phyloP scores from a whole-genome alignment of 2,797 vertebrate genomes.

The Enteromius trimaculatus region DNA sequence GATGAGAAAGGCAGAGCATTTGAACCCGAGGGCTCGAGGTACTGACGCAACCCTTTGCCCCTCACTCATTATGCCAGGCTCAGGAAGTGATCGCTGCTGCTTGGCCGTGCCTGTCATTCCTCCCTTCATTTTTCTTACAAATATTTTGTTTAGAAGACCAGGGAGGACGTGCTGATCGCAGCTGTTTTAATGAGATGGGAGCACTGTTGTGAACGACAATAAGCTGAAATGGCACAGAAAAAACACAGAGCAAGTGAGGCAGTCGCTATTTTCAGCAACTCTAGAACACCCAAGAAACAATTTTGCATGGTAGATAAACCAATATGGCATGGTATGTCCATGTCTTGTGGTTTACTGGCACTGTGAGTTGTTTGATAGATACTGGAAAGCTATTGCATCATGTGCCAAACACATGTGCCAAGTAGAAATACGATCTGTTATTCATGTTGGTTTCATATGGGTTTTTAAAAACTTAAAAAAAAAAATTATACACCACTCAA shows the following conservation, averaged over 20 bases:
- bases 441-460: background rate
- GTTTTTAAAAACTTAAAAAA: background rate
- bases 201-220: constrained; percentile 23
- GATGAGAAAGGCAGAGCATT: constrained; percentile 3
- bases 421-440: background rate
- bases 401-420: background rate
- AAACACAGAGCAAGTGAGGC: constrained; percentile 11
- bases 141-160: constrained; percentile 28
- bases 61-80: constrained; percentile 22
- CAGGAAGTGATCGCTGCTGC: constrained; percentile 49
- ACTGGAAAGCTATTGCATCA: background rate
- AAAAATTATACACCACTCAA: background rate
- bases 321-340: background rate
- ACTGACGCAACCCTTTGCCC: constrained; percentile 25
- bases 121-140: constrained; percentile 53
- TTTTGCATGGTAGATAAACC: background rate
- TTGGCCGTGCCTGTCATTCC: constrained; percentile 35
- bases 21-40: constrained; percentile 22
- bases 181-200: constrained; percentile 35
- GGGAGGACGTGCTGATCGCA: constrained; percentile 11
- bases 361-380: background rate
- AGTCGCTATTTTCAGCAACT: constrained; percentile 1
- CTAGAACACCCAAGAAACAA: background rate
- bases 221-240: constrained; percentile 6
- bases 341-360: constrained; percentile 6